Evolutionary conservation across 2,888 invertebrate genomes (phyloP), one percentile per base, ranked within the genome.

Genomic region (Iphiclides podalirius): DNA sequence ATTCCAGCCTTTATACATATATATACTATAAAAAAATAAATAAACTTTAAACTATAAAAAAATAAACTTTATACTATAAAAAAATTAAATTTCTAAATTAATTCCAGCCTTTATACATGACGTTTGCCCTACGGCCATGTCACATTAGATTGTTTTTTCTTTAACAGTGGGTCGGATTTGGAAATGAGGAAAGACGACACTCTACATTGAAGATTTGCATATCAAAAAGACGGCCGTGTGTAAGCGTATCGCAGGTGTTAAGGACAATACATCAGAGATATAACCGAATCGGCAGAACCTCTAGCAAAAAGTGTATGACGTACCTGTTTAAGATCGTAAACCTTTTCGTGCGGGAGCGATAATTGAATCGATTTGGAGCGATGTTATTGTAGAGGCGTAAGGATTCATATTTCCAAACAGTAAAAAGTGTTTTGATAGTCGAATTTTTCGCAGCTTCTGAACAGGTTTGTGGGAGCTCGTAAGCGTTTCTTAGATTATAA

Each of bases 321-420:
- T 75, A 82, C 81, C 79, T 81, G 80, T 76, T 68, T 58, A 48
- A 48, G 53, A 67, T 20, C 31, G 16, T 11, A 14, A 16, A 36
- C 26, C 28, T 20, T 8, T 11, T 28, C 23, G 23, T 20, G 28
- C 14, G 16, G 6, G 64, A 72, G 70, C 69, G 59, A 58, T 67
- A 74, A 74, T 66, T 69, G 66, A 72, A 79, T 77, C 79, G 79
- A 12, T 47, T 47, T 41, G 6, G 6, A 20, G 75, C n/a, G n/a
- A n/a, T 71, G 64, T 60, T 58, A 59, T 65, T 72, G 69, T 70
- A 68, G 16, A 2, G 31, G 15, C 35, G 34, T 50, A 20, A 65
- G 55, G 80, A 61, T 61, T 86, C 76, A 61, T 66, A 70, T 86
- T 85, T 75, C 85, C 82, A 77, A 86, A 86, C 81, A 85, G n/a